Conservation (phyloP, 2,797 vertebrate genomes). For the Crossoptilon crossoptilon region DNA sequence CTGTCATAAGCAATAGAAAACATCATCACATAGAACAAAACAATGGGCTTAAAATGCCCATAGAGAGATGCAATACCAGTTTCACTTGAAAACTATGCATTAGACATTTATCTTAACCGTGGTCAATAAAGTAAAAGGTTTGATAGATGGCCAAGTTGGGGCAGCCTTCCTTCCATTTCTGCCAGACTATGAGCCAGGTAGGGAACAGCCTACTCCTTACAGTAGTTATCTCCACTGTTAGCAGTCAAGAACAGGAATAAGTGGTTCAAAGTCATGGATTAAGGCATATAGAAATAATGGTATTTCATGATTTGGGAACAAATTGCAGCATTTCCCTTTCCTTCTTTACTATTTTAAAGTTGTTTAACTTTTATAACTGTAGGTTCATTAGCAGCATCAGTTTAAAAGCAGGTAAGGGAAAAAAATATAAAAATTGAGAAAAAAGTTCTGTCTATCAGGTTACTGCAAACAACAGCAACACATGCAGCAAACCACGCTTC, state of each 20-base stretch:
- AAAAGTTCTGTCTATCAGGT: rapidly evolving
- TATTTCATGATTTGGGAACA: not conserved
- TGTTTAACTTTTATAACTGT: not conserved
- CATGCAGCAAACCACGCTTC: not conserved
- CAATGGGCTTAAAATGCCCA: not conserved
- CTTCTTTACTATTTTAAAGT: not conserved
- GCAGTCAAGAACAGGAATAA: not conserved
- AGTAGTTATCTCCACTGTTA: not conserved
- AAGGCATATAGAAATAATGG: not conserved
- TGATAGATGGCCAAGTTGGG: not conserved
- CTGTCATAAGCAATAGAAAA: constrained; percentile 1
- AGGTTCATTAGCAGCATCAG: not conserved
- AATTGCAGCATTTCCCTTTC: not conserved
- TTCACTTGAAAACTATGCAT: not conserved
- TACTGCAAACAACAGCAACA: not conserved
- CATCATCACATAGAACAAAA: not conserved
- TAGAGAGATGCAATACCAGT: not conserved
- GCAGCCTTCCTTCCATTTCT: not conserved
- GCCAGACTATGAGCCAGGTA: not conserved
- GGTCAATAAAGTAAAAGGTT: not conserved
- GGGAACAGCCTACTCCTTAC: not conserved
- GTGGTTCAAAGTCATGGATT: not conserved
- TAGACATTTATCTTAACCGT: not conserved
- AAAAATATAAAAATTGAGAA: not conserved
- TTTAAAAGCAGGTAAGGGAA: not conserved